Evolutionary conservation across 2,888 invertebrate genomes (phyloP), one percentile per base, ranked within the genome.

Genomic region (Synergus japonicus): DNA sequence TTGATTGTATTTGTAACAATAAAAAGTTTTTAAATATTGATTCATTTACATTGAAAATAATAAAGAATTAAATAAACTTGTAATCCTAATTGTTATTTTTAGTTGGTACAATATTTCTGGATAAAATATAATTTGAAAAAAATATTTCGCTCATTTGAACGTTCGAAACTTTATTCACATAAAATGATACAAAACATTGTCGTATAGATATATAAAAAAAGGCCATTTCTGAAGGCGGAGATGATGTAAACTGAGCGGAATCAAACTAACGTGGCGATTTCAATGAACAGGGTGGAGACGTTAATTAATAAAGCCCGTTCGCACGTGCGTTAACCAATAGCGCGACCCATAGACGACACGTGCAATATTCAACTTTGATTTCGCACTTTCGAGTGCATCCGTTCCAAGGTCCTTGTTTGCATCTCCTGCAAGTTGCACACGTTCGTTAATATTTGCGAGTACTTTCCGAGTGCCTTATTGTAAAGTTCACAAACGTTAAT

Each of bases 261-360:
- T 79, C 66, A 73, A 5, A 60, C 85, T 87, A 87, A 86, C 88
- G 86, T 86, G 88, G 79, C 81, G 60, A 76, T 77, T 82, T 79
- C 2, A 73, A 73, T 58, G 54, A 29, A 41, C 22, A 73, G 41
- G 41, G 73, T 54, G n/a, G 37, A 73, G 54, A 83, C 81, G 77
- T 86, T 86, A 88, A 89, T 89, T 89, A 89, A 89, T 86, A 86
- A 84, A 88, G 85, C 85, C 80, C 66, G 83, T 65, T 83, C 83
- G 87, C 89, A 89, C 88, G 89, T 89, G 89, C 83, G 81, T 54
- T 73, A 54, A 73, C 73, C 69, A 73, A 73, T 73, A 73, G 69
- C 49, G 46, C 29, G 54, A 77, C 82, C n/a, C 15, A 60, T 54
- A 77, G 76, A 69, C 63, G 85, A 76, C 89, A 87, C 87, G 88